Conservation (phyloP, 2,113 vertebrate genomes). For the Platysteira castanea region DNA sequence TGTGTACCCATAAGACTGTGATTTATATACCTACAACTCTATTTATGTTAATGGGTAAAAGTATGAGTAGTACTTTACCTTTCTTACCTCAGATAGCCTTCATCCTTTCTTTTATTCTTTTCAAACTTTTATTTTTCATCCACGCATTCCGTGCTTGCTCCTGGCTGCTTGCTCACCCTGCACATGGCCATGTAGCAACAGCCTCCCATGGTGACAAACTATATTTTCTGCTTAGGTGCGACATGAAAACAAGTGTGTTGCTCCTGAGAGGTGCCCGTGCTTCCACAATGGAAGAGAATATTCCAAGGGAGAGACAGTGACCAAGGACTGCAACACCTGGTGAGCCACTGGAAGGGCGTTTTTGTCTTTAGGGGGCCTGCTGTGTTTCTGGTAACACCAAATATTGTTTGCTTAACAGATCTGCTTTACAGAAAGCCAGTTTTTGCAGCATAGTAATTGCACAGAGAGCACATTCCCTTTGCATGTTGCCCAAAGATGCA, state of each 20-base stretch:
- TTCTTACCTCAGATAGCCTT: not conserved
- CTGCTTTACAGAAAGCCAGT: not conserved
- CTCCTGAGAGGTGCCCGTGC: conserved; percentile 87
- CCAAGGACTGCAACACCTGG: conserved; percentile 91
- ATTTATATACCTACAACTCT: not conserved
- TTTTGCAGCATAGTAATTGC: not conserved
- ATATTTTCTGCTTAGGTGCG: conserved; percentile 76
- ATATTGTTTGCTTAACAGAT: not conserved
- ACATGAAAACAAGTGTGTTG: conserved; percentile 82
- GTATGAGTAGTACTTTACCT: not conserved
- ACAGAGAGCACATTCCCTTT: not conserved
- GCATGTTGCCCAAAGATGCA: not conserved
- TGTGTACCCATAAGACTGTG: not conserved
- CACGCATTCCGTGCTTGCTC: not conserved
- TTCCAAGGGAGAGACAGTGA: conserved; percentile 76
- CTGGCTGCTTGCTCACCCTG: not conserved
- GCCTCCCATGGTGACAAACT: not conserved
- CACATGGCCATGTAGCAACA: accelerated
- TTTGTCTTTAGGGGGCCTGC: not conserved
- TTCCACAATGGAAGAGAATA: conserved; percentile 89
- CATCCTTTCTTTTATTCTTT: not conserved
- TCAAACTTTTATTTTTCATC: not conserved
- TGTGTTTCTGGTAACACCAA: not conserved
- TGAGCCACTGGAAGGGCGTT: conserved; percentile 56
- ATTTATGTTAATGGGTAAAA: not conserved